phyloP scores from a whole-genome alignment of 2,888 invertebrate species.

The Nasonia oneida region DNA sequence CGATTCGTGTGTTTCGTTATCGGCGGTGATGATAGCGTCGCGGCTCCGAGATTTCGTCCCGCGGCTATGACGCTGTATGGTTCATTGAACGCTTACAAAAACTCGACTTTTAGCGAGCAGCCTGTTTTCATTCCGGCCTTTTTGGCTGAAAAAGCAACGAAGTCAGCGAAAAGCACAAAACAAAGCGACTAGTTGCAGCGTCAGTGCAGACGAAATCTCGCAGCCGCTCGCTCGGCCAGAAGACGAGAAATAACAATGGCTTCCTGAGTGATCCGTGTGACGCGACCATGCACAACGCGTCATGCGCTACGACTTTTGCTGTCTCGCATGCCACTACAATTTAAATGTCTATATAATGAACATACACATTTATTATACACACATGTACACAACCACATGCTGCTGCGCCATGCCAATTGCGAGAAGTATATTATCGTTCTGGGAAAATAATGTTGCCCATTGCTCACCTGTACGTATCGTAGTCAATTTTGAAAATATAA shows the following conservation, averaged over 20 bases:
- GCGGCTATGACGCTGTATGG: neutral
- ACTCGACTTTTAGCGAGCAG: neutral
- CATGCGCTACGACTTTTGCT: constrained; percentile 31
- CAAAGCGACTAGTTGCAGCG: neutral
- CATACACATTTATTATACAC: constrained; percentile 34
- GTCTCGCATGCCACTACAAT: constrained; percentile 25
- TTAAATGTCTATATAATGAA: constrained; percentile 11
- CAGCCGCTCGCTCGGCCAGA: neutral
- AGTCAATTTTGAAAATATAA: neutral
- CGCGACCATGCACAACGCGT: constrained; percentile 49
- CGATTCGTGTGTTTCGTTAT: neutral
- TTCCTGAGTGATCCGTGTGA: constrained; percentile 40
- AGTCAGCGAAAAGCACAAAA: neutral
- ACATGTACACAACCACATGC: constrained; percentile 46
- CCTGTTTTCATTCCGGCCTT: neutral
- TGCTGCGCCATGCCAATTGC: constrained; percentile 51
- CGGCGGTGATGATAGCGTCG: neutral
- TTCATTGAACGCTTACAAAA: no score
- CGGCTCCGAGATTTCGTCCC: neutral
- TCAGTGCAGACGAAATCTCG: constrained; percentile 12
- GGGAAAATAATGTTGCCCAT: constrained; percentile 45
- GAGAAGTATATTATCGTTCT: neutral
- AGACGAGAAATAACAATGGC: constrained; percentile 35
- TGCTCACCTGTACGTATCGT: neutral
- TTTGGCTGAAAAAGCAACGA: no score